Evolutionary conservation across 1,140 invertebrate species (phyloP), one percentile per base, ranked within the genome.

Genomic region (Charaxes varanes): DNA sequence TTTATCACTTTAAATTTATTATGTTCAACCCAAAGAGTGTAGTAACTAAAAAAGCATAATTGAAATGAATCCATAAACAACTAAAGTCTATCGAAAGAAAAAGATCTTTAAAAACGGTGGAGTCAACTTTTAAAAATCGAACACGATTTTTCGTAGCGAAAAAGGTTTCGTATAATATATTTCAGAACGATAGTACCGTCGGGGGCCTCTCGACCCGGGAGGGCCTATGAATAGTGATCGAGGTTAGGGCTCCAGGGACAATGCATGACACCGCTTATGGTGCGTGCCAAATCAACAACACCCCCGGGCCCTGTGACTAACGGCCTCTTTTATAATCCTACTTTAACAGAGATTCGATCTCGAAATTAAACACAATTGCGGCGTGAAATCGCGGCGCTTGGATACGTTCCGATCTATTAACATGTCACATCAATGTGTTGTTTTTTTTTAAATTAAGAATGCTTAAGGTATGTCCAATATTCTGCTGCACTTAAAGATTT

Each of bases 201-300:
- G 61, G 60, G n/a, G 65, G 67, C 70, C 62, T 63, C 53, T 68
- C 61, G 53, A 62, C 59, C 54, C 53, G 45, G 28, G 62, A 62
- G 63, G 69, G 59, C 51, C 62, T 53, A 82, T 82, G 76, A 80
- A 80, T 82, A 82, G 71, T 80, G 77, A 82, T 80, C 54, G 65
- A 63, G 65, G 68, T 62, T 59, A 63, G 58, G 56, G 46, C 65
- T 62, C 62, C 28, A 45, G 66, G 64, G 76, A 69, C 44, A 53
- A 46, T 49, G 41, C 48, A 50, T 49, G 52, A 55, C 59, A 45
- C 56, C 62, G 71, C 72, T 78, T 78, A 82, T 76, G 71, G 78
- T 70, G 73, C 74, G 73, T 82, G 62, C 71, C 67, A 79, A 82
- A 82, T 82, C 67, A 69, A 72, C 72, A 67, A 77, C 69, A 65